Percentiles rank a stretch among this genome's conserved stretches.
Evolutionary conservation across 1,140 invertebrate genomes (phyloP).

Genomic region (Platorchestia sp.): DNA sequence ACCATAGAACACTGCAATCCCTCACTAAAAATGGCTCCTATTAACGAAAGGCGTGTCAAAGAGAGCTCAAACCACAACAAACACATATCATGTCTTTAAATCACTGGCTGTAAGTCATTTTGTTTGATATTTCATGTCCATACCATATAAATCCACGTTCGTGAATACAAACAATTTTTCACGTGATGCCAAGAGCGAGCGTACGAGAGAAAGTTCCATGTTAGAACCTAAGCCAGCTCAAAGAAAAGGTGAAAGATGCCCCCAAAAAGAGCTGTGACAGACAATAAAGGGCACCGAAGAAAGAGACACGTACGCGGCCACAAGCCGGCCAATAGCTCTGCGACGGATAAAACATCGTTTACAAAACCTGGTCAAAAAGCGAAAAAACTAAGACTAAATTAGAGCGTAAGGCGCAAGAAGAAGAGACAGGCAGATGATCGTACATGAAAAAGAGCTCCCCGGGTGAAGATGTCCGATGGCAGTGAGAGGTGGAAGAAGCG

Average conservation of each 20-base stretch:
- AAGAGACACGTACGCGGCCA: background rate
- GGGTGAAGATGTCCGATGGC: background rate
- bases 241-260: background rate
- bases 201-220: background rate
- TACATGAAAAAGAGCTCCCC: background rate
- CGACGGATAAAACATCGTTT: background rate
- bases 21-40: too few species aligned
- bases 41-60: too few species aligned
- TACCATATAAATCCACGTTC: too few species aligned
- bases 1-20: too few species aligned
- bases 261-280: background rate
- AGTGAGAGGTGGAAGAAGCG: background rate
- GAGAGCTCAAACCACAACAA: too few species aligned
- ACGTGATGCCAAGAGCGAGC: background rate
- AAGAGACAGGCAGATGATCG: background rate
- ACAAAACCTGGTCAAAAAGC: background rate
- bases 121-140: too few species aligned
- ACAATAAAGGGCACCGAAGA: background rate
- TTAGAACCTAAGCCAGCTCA: background rate
- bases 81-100: too few species aligned
- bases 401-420: background rate
- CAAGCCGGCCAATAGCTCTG: background rate
- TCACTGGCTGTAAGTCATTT: too few species aligned
- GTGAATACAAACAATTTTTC: background rate
- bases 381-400: background rate